Percentiles rank a stretch among this genome's conserved stretches.
Evolutionary conservation across 2,113 vertebrate species (phyloP).

Genomic region (Scophthalmus maximus): DNA sequence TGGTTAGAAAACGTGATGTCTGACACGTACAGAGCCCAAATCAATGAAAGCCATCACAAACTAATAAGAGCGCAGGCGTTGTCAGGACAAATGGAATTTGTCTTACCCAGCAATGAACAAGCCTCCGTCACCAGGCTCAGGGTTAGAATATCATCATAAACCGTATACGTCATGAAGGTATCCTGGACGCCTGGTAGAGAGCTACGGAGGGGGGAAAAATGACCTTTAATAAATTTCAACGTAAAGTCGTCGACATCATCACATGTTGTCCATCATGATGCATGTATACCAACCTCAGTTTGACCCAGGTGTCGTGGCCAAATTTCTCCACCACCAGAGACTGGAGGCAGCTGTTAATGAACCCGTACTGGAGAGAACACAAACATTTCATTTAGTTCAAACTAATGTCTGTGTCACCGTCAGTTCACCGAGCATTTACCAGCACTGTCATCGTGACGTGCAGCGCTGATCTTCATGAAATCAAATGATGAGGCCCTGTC

Average conservation of each 20-base stretch:
- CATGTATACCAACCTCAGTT: slow-evolving; percentile 65
- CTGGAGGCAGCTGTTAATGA: slow-evolving; percentile 88
- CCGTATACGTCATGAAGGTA: slow-evolving; percentile 82
- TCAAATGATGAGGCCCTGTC: too few species aligned
- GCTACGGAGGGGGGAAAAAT: slow-evolving; percentile 54
- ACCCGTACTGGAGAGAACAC: slow-evolving; percentile 80
- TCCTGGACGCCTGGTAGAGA: slow-evolving; percentile 75
- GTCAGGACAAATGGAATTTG: background rate
- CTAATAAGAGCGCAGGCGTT: too few species aligned
- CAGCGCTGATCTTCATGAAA: background rate
- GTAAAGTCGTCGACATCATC: background rate
- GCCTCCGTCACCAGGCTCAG: slow-evolving; percentile 80
- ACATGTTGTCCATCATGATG: background rate
- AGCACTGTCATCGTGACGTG: background rate
- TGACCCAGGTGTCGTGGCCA: slow-evolving; percentile 82
- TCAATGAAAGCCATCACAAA: too few species aligned
- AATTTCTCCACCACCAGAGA: slow-evolving; percentile 84
- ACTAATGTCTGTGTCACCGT: background rate
- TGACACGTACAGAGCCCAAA: too few species aligned
- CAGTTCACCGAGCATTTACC: background rate
- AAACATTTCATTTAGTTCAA: background rate
- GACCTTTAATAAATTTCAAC: background rate
- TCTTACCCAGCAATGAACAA: slow-evolving; percentile 80
- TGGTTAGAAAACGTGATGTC: too few species aligned
- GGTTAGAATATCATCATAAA: slow-evolving; percentile 83